Evolutionary conservation across 2,113 vertebrate species (phyloP), one percentile per base, ranked within the genome.

Genomic region (Gasterosteus nipponicus): DNA sequence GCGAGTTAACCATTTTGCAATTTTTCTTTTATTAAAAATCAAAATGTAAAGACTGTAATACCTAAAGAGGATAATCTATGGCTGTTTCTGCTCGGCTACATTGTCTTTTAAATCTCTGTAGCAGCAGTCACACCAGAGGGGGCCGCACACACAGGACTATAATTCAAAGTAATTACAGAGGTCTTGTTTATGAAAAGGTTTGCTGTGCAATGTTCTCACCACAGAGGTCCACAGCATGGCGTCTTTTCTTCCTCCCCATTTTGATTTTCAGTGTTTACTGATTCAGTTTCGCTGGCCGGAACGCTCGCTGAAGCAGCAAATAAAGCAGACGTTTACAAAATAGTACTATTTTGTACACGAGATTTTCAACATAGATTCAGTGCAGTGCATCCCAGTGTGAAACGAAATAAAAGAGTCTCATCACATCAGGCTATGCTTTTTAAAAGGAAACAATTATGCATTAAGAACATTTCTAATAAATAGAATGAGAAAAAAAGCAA

Each of bases 251-350:
- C 96, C 83, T 96, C 97, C 2, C 93, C 96, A 2, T 95, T 96
- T 57, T 95, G 96, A 1, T 96, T 97, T 87, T 99, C 98, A 0
- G 97, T 97, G 88, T 97, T 99, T 77, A 98, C 97, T 0, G 98
- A 99, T 63, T 99, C 98, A 0, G 96, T 98, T 89, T 99, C 98
- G 0, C 98, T 99, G 69, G 96, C 95, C 29, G 97, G 98, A 92
- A 96, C 95, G 74, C 97, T 99, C 77, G 97, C 98, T 99, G 95
- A 83, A 66, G 87, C 88, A 72, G 87, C 72, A 94, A 77, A 95
- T 8, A 84, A 72, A 81, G 74, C 66, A 78, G 10, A 76, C 63
- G 47, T 77, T 83, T 78, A 78, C 1, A 58, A 60, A 57, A 70
- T 12, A 7, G 63, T 2, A 68, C 69, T 67, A 26, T 26, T 26